A percentile compares a stretch with the other conserved stretches of the same genome.
phyloP scores from a whole-genome alignment of 2,797 vertebrate species.

The Eutrigla gurnardus region DNA sequence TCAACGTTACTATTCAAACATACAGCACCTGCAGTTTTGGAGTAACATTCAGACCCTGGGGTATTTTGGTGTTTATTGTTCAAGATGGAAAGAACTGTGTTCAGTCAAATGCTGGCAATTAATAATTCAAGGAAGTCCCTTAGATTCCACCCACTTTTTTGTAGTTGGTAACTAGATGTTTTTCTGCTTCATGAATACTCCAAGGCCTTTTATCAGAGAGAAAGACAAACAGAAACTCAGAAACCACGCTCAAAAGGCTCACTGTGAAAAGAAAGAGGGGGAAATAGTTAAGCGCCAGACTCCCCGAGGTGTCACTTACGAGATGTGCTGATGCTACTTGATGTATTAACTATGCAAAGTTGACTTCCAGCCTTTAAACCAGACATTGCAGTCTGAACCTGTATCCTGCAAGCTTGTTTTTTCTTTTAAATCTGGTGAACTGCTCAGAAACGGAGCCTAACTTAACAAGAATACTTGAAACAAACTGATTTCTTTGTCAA shows the following conservation, averaged over 20 bases:
- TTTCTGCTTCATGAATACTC: conserved; percentile 14
- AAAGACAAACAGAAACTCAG: conserved; percentile 25
- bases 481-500: conserved; percentile 17
- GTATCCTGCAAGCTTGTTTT: conserved; percentile 19
- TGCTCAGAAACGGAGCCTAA: conserved; percentile 21
- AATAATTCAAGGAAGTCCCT: conserved; percentile 20
- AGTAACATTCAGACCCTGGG: conserved; percentile 4
- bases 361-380: conserved; percentile 42
- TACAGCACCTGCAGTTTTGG: conserved; percentile 2
- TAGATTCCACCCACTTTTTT: not conserved
- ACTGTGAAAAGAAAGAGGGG: conserved; percentile 26
- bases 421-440: conserved; percentile 13
- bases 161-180: conserved; percentile 10
- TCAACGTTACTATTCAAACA: conserved; percentile 9
- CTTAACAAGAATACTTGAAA: conserved; percentile 3
- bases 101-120: conserved; percentile 23
- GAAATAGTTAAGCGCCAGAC: conserved; percentile 27
- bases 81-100: conserved; percentile 24
- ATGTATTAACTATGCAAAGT: conserved; percentile 52
- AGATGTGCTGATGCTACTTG: conserved; percentile 37
- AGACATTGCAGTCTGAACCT: conserved; percentile 31
- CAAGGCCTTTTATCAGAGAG: conserved; percentile 9
- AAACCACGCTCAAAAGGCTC: conserved; percentile 14
- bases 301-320: conserved; percentile 39
- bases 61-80: conserved; percentile 28